Percentiles rank a stretch among this genome's conserved stretches.
phyloP scores from a whole-genome alignment of 2,797 vertebrate species.

The Trematomus bernacchii region DNA sequence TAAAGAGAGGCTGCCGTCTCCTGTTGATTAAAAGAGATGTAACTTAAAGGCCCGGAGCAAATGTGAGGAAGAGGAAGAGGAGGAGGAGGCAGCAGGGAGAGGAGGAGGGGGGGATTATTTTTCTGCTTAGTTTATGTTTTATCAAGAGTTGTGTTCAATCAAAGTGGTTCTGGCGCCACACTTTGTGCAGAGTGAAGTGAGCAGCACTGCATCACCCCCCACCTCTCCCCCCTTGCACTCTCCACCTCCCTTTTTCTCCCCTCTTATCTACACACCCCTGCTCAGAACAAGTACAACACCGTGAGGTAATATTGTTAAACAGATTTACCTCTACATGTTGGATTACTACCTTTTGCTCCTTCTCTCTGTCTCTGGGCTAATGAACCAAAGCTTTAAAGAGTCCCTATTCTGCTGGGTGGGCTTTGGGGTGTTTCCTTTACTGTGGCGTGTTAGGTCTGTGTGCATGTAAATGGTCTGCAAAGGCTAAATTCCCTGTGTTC shows the following conservation, averaged over 20 bases:
- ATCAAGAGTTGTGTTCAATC: slow-evolving; percentile 44
- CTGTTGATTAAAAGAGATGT: slow-evolving; percentile 53
- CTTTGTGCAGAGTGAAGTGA: neutral
- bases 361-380: neutral
- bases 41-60: slow-evolving; percentile 5
- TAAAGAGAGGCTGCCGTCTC: slow-evolving; percentile 37
- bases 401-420: too few species aligned
- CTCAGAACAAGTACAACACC: slow-evolving; percentile 29
- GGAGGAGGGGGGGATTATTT: slow-evolving; percentile 19
- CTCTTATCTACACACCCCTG: slow-evolving; percentile 15
- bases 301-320: neutral
- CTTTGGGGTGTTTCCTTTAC: too few species aligned
- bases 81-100: neutral
- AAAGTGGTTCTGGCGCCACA: slow-evolving; percentile 16
- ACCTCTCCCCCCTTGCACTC: slow-evolving; percentile 20
- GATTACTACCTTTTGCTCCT: neutral
- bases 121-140: slow-evolving; percentile 41
- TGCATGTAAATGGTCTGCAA: too few species aligned
- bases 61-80: slow-evolving; percentile 10
- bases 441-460: too few species aligned
- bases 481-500: too few species aligned
- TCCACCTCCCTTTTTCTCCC: slow-evolving; percentile 9
- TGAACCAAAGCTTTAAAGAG: slow-evolving; percentile 12
- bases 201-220: slow-evolving; percentile 54
- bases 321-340: neutral